A percentile compares a stretch with the other conserved stretches of the same genome.
phyloP scores from a whole-genome alignment of 2,888 invertebrate species.

The Eurytoma californica region DNA sequence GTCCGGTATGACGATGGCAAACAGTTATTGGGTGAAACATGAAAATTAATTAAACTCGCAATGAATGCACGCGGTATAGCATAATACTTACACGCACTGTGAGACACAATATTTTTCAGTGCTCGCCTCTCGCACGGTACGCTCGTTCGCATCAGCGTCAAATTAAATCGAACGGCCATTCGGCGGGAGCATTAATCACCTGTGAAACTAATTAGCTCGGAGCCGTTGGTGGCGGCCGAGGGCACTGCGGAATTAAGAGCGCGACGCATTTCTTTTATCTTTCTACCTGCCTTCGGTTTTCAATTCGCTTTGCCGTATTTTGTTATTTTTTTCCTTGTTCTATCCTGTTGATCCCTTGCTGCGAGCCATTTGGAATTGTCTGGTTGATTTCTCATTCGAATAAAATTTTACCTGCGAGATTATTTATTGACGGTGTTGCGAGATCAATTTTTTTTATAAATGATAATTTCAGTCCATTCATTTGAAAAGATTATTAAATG shows the following conservation, averaged over 20 bases:
- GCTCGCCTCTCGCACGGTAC: no score
- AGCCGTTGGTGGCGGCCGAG: slow-evolving; percentile 3
- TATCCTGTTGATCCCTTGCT: no score
- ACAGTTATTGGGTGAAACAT: background rate
- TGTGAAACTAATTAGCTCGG: slow-evolving; percentile 55
- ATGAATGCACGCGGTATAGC: background rate
- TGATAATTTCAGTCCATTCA: no score
- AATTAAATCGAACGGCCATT: slow-evolving; percentile 55
- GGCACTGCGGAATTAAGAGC: slow-evolving; percentile 9
- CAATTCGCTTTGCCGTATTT: slow-evolving; percentile 1
- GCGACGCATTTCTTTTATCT: background rate
- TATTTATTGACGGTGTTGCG: no score
- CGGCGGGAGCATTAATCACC: slow-evolving; percentile 55
- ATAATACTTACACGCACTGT: no score
- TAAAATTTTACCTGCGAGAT: no score
- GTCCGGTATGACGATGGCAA: background rate
- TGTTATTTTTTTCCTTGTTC: background rate
- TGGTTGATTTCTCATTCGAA: no score
- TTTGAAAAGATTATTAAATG: no score
- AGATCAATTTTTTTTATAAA: no score
- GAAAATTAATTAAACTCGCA: slow-evolving; percentile 29
- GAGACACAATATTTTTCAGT: no score
- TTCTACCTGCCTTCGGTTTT: background rate
- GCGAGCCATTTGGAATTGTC: no score
- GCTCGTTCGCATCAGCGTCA: slow-evolving; percentile 46